phyloP scores from a whole-genome alignment of 2,888 invertebrate species.

The Rosalia funebris region DNA sequence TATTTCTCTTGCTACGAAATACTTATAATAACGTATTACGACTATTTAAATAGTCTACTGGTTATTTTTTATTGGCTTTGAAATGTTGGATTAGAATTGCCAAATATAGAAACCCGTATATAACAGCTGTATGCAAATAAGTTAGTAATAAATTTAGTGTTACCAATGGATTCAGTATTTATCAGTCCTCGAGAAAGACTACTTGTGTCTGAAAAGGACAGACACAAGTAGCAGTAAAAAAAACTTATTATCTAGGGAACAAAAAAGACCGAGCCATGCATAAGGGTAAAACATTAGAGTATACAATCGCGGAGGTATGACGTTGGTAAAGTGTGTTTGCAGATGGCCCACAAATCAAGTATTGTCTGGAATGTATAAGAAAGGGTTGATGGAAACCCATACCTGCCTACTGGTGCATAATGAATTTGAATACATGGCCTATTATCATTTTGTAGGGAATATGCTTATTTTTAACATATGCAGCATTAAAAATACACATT shows the following conservation, averaged over 20 bases:
- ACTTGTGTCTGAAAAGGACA: too few species aligned
- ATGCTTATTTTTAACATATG: slow-evolving; percentile 59
- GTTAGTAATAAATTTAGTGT: too few species aligned
- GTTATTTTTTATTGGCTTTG: too few species aligned
- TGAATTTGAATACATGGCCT: slow-evolving; percentile 56
- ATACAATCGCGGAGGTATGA: slow-evolving; percentile 35
- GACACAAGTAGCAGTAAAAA: slow-evolving; percentile 31
- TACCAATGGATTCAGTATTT: too few species aligned
- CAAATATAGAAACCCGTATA: too few species aligned
- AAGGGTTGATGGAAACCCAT: slow-evolving; percentile 57
- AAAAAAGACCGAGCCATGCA: slow-evolving; percentile 48
- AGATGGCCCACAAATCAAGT: slow-evolving; percentile 63
- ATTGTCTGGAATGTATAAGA: slow-evolving; percentile 55
- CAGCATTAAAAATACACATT: slow-evolving; percentile 40
- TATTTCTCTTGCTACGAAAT: too few species aligned
- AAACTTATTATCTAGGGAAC: slow-evolving; percentile 51
- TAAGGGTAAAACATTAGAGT: slow-evolving; percentile 41
- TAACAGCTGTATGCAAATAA: too few species aligned
- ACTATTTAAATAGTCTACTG: too few species aligned
- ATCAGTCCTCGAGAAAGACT: too few species aligned
- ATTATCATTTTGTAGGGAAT: slow-evolving; percentile 58
- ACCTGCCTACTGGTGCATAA: slow-evolving; percentile 63
- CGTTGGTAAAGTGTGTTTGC: slow-evolving; percentile 51
- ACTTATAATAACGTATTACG: too few species aligned
- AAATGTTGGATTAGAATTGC: too few species aligned